Base-by-base conservation (phyloP, 2,888 invertebrate genomes). In the Endotricha flammealis region DNA sequence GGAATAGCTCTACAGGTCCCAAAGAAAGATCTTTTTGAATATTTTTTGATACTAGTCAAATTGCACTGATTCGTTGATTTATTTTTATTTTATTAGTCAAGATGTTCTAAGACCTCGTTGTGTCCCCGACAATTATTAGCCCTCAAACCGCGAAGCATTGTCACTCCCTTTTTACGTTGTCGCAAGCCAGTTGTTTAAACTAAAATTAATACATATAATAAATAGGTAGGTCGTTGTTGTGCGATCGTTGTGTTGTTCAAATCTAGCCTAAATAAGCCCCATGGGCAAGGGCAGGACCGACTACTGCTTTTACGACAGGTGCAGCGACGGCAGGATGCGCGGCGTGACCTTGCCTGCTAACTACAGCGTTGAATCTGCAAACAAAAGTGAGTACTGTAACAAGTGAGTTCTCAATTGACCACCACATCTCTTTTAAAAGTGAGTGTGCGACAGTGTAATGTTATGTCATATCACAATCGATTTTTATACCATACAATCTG, bases 361-460 rank as follows among this genome's bases (percentile, higher is more conserved):
- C 89, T 8, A 90, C 82, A 1, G 90, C 90, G 60, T 90, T 90
- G 70, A 90, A 90, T 38, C 90, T 89, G 59, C 6, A 62, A 64
- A 4, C 3, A 20, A 30, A 24, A 3, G 5, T 9, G 24, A 9
- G 9, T n/a, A 3, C n/a, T 24, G 10, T 24, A 5, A 24, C 1
- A n/a, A n/a, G n/a, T n/a, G n/a, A n/a, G n/a, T n/a, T n/a, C n/a
- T n/a, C n/a, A n/a, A n/a, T n/a, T n/a, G n/a, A n/a, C n/a, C n/a
- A n/a, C n/a, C n/a, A n/a, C n/a, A n/a, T n/a, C n/a, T n/a, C n/a
- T n/a, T n/a, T n/a, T n/a, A n/a, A n/a, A n/a, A n/a, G n/a, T n/a
- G n/a, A n/a, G n/a, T n/a, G n/a, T n/a, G n/a, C n/a, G n/a, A n/a
- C n/a, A n/a, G n/a, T n/a, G n/a, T n/a, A n/a, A n/a, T n/a, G n/a